These are phyloP conservation scores for Heptranchias perlo DNA, from an alignment of 2,113 vertebrate species.

Conservation along the genomic window DNA sequence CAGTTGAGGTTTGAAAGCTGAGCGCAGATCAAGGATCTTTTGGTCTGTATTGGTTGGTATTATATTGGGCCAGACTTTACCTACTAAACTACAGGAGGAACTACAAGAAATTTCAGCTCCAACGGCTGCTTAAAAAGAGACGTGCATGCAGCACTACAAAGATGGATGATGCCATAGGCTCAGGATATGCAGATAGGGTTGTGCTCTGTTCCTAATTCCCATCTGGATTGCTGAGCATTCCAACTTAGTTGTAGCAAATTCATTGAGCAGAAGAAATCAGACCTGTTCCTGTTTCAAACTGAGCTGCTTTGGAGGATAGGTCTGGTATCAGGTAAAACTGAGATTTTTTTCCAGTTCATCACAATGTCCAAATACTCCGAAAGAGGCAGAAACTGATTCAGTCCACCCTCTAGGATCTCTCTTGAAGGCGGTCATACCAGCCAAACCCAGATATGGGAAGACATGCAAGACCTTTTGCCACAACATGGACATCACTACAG, in stretches of 20 bases:
- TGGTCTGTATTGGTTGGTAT: not conserved
- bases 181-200: not conserved
- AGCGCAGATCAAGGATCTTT: not conserved
- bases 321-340: too few relatives aligned
- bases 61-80: not conserved
- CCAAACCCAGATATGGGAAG: not conserved
- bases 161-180: not conserved
- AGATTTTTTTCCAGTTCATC: not conserved
- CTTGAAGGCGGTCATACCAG: not conserved
- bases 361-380: not conserved
- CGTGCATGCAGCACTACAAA: not conserved
- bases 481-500: not conserved
- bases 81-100: not conserved
- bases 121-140: not conserved
- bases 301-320: not conserved
- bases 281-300: not conserved
- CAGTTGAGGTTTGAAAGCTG: not conserved
- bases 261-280: not conserved
- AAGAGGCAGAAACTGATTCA: not conserved
- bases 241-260: not conserved
- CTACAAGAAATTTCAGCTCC: not conserved
- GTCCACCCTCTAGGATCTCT: not conserved
- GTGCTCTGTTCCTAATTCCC: not conserved
- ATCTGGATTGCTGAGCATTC: not conserved
- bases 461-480: not conserved